Evolutionary conservation across 2,797 vertebrate species (phyloP).

Genomic region (Crax fasciolata): DNA sequence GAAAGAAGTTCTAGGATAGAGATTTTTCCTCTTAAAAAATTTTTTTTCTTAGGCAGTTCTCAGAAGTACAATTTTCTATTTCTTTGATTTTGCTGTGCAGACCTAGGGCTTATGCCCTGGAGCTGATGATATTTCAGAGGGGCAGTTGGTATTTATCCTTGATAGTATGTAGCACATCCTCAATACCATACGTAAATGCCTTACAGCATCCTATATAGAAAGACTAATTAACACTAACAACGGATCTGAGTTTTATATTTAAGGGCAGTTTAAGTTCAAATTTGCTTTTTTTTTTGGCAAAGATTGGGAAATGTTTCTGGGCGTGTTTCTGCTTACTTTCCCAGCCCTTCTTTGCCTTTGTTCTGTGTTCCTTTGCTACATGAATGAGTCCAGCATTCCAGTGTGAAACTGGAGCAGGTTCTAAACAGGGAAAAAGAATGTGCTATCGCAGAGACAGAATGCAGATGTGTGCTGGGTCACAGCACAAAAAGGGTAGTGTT

Average conservation of each 20-base stretch:
- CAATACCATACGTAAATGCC: neutral
- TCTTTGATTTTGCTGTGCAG: neutral
- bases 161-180: neutral
- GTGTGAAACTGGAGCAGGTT: neutral
- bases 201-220: neutral
- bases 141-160: neutral
- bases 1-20: neutral
- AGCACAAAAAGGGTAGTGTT: neutral
- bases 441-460: neutral
- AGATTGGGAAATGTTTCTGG: neutral
- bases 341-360: fast-evolving
- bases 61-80: neutral
- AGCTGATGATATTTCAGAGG: neutral
- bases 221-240: neutral
- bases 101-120: neutral
- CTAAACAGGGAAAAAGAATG: neutral
- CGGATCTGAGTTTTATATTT: neutral
- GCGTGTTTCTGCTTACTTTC: neutral
- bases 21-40: neutral
- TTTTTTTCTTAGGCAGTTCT: neutral
- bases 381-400: neutral
- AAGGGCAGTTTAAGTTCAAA: neutral
- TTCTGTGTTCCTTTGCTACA: neutral
- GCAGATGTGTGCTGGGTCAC: neutral
- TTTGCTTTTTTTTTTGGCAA: neutral